Evolutionary conservation across 2,888 invertebrate genomes (phyloP).

Genomic region (Leptinotarsa tumamoca): DNA sequence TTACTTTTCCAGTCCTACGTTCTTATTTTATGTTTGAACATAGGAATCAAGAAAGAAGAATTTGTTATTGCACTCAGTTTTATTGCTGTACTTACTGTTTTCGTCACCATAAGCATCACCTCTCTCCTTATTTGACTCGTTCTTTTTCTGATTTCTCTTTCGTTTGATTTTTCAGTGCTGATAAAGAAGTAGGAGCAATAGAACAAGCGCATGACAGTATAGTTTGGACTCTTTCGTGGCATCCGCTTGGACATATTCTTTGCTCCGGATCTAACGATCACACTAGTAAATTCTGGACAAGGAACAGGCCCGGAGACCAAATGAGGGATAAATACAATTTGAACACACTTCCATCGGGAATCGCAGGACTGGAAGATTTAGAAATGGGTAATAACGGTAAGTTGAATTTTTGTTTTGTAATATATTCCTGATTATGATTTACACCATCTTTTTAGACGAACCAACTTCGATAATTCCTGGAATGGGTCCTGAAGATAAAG

Average conservation of each 20-base stretch:
- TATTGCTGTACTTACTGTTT: too few relatives aligned
- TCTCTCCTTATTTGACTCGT: too few relatives aligned
- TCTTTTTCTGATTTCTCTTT: neutral
- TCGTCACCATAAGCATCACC: too few relatives aligned
- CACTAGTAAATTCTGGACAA: slow-evolving; percentile 98
- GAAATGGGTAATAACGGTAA: slow-evolving; percentile 72
- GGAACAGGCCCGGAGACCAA: slow-evolving; percentile 97
- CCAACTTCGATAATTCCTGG: slow-evolving; percentile 87
- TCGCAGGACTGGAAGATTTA: slow-evolving; percentile 77
- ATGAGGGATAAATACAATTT: slow-evolving; percentile 99
- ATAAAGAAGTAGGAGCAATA: slow-evolving; percentile 97
- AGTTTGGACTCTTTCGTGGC: slow-evolving; percentile 99
- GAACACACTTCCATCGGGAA: slow-evolving; percentile 89
- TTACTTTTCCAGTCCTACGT: too few relatives aligned
- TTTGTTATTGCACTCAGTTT: too few relatives aligned
- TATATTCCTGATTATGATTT: neutral
- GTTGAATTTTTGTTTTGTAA: neutral
- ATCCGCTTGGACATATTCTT: slow-evolving; percentile 97
- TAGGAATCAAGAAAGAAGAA: too few relatives aligned
- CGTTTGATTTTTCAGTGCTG: slow-evolving; percentile 73
- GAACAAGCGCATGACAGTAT: slow-evolving; percentile 99
- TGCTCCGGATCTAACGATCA: slow-evolving; percentile 99
- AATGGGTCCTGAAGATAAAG: slow-evolving; percentile 98
- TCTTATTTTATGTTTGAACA: too few relatives aligned
- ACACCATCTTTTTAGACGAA: slow-evolving; percentile 67